Evolutionary conservation across 2,888 invertebrate genomes (phyloP), one percentile per base, ranked within the genome.

Genomic region (Byasa hedistus): DNA sequence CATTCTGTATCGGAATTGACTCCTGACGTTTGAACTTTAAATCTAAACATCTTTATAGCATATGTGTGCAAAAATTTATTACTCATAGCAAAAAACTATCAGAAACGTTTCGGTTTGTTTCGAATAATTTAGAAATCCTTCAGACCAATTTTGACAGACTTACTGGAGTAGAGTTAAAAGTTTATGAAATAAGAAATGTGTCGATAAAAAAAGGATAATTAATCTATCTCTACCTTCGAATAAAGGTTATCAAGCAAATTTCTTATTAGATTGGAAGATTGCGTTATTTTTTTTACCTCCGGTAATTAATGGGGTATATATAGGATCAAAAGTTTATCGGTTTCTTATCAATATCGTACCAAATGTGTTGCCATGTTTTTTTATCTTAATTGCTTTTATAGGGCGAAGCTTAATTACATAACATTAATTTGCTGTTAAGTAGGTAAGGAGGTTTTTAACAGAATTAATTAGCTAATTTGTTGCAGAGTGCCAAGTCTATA

Each of bases 11-110:
- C 52, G 8, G 17, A 27, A 61, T 55, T 57, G 57, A 57, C 22
- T 39, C 59, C 48, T 65, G 59, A 54, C 12, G 51, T 21, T 39
- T 24, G 48, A 48, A 64, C 15, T 44, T 48, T 58, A n/a, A 22
- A 63, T 65, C 17, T 44, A 36, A 65, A 24, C 44, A 36, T 10
- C 7, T 32, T 8, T 32, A 32, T 10, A 32, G 8, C 32, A 10
- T 7, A 7, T 27, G 8, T 27, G 8, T 27, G 8, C 4, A 5
- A 32, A 32, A 32, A 32, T 32, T 32, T 0, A 32, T 1, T 32
- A n/a, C n/a, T n/a, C n/a, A n/a, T n/a, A n/a, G n/a, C n/a, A n/a
- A n/a, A n/a, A n/a, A n/a, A n/a, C n/a, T n/a, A n/a, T n/a, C n/a
- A n/a, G n/a, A n/a, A n/a, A n/a, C n/a, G n/a, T n/a, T n/a, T n/a